These are phyloP conservation scores for Rhegmatorhina hoffmannsi DNA, from an alignment of 2,113 vertebrate species.

Conservation along the genomic window DNA sequence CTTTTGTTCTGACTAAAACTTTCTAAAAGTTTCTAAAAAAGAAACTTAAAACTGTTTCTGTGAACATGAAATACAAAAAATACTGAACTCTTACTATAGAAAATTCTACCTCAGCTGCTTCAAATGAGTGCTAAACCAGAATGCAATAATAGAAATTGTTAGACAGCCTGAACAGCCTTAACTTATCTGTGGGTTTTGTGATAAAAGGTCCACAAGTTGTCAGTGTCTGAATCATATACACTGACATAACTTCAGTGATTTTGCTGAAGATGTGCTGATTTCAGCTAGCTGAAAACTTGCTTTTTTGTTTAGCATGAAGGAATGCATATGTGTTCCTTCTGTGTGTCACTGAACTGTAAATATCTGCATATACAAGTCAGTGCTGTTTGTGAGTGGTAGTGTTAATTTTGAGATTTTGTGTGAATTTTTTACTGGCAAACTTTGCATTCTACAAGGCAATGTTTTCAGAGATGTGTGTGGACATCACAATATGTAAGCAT, in stretches of 20 bases:
- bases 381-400: background rate
- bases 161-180: background rate
- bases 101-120: background rate
- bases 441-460: background rate
- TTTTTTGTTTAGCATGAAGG: background rate
- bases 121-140: background rate
- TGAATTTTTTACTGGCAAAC: background rate
- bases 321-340: rapidly evolving
- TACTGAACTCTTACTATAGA: background rate
- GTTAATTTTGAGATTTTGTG: background rate
- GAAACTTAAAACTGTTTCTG: background rate
- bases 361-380: background rate
- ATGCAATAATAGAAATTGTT: background rate
- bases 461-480: background rate
- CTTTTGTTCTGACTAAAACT: background rate
- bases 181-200: background rate
- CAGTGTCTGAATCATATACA: background rate
- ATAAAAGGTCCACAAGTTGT: background rate
- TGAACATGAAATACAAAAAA: background rate
- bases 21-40: background rate
- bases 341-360: background rate
- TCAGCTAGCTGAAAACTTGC: background rate
- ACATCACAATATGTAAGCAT: background rate
- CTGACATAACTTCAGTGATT: background rate
- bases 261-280: background rate